Evolutionary conservation across 2,113 vertebrate species (phyloP), one percentile per base, ranked within the genome.

Genomic region (Catharus fuscescens): DNA sequence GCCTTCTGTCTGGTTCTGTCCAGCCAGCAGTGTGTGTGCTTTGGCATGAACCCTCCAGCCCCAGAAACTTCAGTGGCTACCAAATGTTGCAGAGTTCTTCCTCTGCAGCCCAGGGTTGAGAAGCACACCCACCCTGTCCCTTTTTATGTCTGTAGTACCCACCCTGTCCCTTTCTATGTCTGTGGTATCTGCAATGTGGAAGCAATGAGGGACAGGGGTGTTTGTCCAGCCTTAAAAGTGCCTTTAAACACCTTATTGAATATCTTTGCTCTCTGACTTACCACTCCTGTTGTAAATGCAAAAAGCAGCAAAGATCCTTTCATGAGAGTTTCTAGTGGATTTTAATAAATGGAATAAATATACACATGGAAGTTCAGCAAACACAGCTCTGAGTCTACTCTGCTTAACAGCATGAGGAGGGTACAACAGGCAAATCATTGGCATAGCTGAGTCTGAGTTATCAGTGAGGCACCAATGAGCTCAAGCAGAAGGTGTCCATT

Each of bases 21-120:
- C 52, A 47, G 25, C 24, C 65, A 85, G 52, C 12, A 69, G 10
- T 12, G 38, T 45, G 15, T 13, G 5, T 44, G 17, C 18, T 57
- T 38, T 34, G 59, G 8, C 45, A 57, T 17, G 45, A 77, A 18
- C 19, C 18, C 28, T 82, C 40, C 44, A 76, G 66, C 12, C 12
- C 28, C 45, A 79, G 59, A 82, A 94, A 48, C 0, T 0, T 16
- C 48, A 65, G 28, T 0, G 0, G 10, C 8, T 53, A 87, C 44
- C 3, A 2, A 61, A 61, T 18, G 12, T 32, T 80, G 4, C 36
- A 57, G 14, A 8, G 31, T 8, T 80, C 25, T n/a, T 86, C 62
- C 59, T 76, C 71, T 83, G 76, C 54, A 65, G 36, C 10, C n/a
- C 53, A 60, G n/a, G 15, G 14, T 3, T 54, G 34, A 82, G 25